Evolutionary conservation across 1,140 invertebrate genomes (phyloP), one percentile per base, ranked within the genome.

Genomic region (Cryptotermes secundus): DNA sequence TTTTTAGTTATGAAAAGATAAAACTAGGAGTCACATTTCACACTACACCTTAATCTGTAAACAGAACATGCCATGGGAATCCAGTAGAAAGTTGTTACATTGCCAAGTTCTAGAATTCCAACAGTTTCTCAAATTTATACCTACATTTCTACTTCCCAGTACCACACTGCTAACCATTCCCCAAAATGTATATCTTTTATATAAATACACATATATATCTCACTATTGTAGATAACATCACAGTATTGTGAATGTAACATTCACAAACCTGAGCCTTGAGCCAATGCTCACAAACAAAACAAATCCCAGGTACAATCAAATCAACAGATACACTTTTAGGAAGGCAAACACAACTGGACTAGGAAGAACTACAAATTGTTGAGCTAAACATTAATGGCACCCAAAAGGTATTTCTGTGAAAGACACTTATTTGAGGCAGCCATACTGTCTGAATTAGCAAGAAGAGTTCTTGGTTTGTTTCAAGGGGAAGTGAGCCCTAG

Each of bases 261-360:
- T 72, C 59, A 72, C 59, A 72, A 72, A 72, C 59, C 59, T 72
- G 59, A 72, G 59, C 59, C 59, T 72, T 72, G 59, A 72, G 59
- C 59, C 10, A 72, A 72, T 6, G 26, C 19, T 31, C 59, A 72
- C 53, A 72, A 72, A 72, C 26, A 72, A 14, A 72, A 72, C 7
- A 72, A 26, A n/a, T 72, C 26, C 59, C 59, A 72, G 26, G 6
- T 31, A n/a, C 59, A 72, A 72, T 26, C n/a, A 72, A 26, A 72
- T 31, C 53, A 59, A 59, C n/a, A 72, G 59, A 72, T 31, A 72
- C 9, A 72, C 26, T 72, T 59, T 31, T 31, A 72, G 59, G 59
- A 31, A 72, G 59, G 59, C 26, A 72, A 72, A 72, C n/a, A 31
- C 59, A 72, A 72, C 26, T 72, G 59, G n/a, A 72, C n/a, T 72